These are phyloP conservation scores for Caenorhabditis sulstoni DNA, from an alignment of 2,888 invertebrate genomes.

Conservation along the genomic window DNA sequence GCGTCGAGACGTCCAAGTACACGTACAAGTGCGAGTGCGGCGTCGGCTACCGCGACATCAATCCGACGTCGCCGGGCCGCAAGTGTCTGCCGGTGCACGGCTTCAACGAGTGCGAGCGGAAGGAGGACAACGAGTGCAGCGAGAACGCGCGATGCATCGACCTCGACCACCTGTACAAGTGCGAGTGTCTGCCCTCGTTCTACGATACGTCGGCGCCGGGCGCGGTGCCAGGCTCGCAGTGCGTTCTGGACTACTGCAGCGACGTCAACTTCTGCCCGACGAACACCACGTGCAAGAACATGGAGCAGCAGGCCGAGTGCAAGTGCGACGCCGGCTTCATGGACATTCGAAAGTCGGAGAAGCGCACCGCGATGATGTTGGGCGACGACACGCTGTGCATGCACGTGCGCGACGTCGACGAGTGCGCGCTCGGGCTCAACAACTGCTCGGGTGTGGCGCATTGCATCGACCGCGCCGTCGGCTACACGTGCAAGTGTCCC, in stretches of 20 bases:
- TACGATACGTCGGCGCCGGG: constrained; percentile 77
- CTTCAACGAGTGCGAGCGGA: constrained; percentile 80
- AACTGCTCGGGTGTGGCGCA: constrained; percentile 80
- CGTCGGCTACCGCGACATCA: constrained; percentile 76
- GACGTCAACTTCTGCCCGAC: constrained; percentile 88
- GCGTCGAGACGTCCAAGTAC: constrained; percentile 77
- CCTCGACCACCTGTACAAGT: constrained; percentile 79
- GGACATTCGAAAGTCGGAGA: constrained; percentile 82
- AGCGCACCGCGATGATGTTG: constrained; percentile 72
- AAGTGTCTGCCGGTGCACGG: constrained; percentile 77
- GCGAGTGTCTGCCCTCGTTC: constrained; percentile 78
- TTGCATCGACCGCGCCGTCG: constrained; percentile 77
- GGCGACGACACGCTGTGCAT: constrained; percentile 75
- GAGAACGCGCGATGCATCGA: constrained; percentile 80
- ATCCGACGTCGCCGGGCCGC: constrained; percentile 78
- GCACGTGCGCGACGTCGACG: constrained; percentile 78
- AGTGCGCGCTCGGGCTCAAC: constrained; percentile 80
- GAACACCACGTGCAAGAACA: constrained; percentile 93
- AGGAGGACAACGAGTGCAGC: constrained; percentile 74
- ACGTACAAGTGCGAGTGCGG: constrained; percentile 79
- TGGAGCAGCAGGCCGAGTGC: constrained; percentile 92
- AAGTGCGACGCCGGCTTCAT: constrained; percentile 92
- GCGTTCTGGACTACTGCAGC: constrained; percentile 79
- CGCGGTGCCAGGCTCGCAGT: constrained; percentile 71
- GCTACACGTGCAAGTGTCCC: constrained; percentile 80